Evolutionary conservation across 2,888 invertebrate species (phyloP).

Genomic region (Alsophila aescularia): DNA sequence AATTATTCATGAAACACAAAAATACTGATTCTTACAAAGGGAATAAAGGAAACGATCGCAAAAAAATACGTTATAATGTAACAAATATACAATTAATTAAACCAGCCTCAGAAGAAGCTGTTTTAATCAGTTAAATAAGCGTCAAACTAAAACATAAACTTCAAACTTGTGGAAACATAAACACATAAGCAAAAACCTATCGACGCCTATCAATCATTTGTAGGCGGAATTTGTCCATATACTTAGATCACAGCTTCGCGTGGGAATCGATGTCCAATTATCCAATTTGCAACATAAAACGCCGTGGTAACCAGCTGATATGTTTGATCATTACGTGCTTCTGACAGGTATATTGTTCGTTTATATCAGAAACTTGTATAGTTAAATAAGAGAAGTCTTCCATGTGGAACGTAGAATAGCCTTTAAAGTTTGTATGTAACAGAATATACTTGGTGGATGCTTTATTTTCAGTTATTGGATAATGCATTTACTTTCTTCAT

Average conservation of each 20-base stretch:
- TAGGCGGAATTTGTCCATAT: constrained; percentile 17
- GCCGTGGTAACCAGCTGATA: constrained; percentile 40
- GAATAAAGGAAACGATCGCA: no score
- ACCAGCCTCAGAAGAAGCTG: background rate
- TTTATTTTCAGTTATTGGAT: no score
- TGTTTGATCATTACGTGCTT: constrained; percentile 56
- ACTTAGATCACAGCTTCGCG: constrained; percentile 33
- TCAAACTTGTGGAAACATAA: constrained; percentile 12
- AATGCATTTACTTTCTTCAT: no score
- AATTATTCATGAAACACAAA: no score
- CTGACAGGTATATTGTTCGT: constrained; percentile 51
- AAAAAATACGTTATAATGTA: no score
- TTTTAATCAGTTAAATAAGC: background rate
- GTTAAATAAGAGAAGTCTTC: background rate
- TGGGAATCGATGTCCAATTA: constrained; percentile 64
- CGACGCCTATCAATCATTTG: constrained; percentile 18
- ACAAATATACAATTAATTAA: no score
- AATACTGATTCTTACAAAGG: no score
- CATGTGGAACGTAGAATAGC: background rate
- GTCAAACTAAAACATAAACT: constrained; percentile 8
- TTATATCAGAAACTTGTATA: constrained; percentile 13
- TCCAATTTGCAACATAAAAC: constrained; percentile 64
- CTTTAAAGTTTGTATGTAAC: background rate
- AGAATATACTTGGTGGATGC: no score
- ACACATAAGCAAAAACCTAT: constrained; percentile 19